A percentile compares a stretch with the other conserved stretches of the same genome.
Conservation (phyloP, 2,888 invertebrate species). For the Machimus rusticus region DNA sequence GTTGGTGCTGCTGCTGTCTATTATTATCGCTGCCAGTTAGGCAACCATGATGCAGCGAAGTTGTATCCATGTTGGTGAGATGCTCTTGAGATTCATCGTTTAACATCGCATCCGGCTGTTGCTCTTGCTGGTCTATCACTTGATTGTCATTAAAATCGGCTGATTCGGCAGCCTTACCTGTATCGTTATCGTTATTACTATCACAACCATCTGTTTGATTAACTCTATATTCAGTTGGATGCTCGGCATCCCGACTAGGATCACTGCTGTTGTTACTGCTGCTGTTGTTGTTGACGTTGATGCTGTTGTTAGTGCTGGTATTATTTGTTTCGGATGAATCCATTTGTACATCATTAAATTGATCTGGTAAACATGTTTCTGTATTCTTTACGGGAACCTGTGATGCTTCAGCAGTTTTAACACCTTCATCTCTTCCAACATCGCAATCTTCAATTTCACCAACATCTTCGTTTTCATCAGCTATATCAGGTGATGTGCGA, state of each 20-base stretch:
- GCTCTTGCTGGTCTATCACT: background rate
- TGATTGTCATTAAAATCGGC: conserved; percentile 12
- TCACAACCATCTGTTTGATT: conserved; percentile 41
- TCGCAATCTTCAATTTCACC: background rate
- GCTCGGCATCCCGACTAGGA: conserved; percentile 22
- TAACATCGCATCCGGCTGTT: background rate
- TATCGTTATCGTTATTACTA: conserved; percentile 38
- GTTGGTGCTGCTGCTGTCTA: background rate
- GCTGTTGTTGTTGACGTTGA: background rate
- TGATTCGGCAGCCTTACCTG: background rate
- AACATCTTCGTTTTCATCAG: background rate
- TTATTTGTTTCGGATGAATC: background rate
- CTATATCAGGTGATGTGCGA: background rate
- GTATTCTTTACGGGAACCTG: background rate
- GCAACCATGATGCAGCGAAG: background rate
- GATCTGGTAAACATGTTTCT: background rate
- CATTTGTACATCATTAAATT: conserved; percentile 1
- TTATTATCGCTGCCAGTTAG: background rate
- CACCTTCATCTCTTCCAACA: background rate
- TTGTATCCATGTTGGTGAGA: background rate
- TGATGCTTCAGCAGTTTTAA: background rate
- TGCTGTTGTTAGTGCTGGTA: background rate
- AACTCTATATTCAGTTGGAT: background rate
- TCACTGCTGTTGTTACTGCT: background rate
- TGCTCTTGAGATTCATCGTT: background rate